Evolutionary conservation across 2,888 invertebrate species (phyloP).

Genomic region (Cataglyphis cursor): DNA sequence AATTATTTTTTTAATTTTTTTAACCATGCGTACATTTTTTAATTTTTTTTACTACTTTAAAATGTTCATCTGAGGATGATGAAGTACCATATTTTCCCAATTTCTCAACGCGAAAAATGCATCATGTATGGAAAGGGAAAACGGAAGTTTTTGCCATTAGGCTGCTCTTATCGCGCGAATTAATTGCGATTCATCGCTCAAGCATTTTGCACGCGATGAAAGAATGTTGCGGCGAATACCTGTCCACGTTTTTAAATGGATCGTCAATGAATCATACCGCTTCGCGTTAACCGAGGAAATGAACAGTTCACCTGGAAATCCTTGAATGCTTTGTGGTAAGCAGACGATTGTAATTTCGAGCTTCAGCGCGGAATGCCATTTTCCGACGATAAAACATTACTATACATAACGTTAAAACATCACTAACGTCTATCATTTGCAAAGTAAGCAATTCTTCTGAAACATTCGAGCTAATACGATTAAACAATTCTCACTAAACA

Average conservation of each 20-base stretch:
- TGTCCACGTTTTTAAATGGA: slow-evolving; percentile 40
- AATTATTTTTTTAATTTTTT: neutral
- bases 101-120: neutral
- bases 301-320: slow-evolving; percentile 36
- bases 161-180: slow-evolving; percentile 13
- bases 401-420: slow-evolving; percentile 1
- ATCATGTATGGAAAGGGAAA: neutral
- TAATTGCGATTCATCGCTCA: slow-evolving; percentile 39
- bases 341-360: slow-evolving; percentile 46
- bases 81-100: neutral
- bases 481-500: neutral
- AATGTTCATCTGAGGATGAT: neutral
- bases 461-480: neutral
- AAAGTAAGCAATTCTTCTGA: slow-evolving; percentile 2
- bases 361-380: slow-evolving; percentile 20
- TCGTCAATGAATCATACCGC: slow-evolving; percentile 46
- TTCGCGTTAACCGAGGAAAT: slow-evolving; percentile 44
- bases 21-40: neutral
- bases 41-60: neutral
- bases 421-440: neutral
- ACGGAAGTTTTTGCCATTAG: slow-evolving; percentile 12
- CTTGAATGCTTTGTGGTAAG: slow-evolving; percentile 32
- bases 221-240: slow-evolving; percentile 38
- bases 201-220: slow-evolving; percentile 32
- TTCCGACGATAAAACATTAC: neutral